phyloP scores from a whole-genome alignment of 2,888 invertebrate species.

The Abrostola tripartita region DNA sequence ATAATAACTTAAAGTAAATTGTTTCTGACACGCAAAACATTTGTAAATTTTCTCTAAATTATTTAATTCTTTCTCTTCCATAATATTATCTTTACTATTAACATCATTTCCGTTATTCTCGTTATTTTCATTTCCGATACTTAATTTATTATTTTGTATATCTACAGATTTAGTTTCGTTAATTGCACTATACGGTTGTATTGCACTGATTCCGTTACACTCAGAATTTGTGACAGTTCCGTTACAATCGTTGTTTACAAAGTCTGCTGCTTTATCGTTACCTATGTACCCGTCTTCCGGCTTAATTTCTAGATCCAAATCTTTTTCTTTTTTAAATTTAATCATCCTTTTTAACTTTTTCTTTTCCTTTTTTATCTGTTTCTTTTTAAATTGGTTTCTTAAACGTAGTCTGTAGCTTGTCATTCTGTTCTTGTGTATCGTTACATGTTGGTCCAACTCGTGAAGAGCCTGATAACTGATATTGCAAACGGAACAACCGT shows the following conservation, averaged over 20 bases:
- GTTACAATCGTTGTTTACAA: conserved; percentile 29
- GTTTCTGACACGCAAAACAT: conserved; percentile 82
- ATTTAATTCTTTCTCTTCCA: conserved; percentile 47
- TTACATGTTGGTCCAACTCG: conserved; percentile 77
- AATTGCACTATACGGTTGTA: not conserved
- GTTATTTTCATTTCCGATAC: conserved; percentile 15
- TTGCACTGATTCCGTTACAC: conserved; percentile 9
- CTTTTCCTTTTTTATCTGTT: conserved; percentile 72
- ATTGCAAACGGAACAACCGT: conserved; percentile 80
- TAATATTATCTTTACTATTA: conserved; percentile 32
- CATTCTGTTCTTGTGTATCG: conserved; percentile 76
- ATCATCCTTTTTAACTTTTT: conserved; percentile 69
- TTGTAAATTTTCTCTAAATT: conserved; percentile 81
- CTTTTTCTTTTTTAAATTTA: conserved; percentile 62
- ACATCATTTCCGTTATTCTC: conserved; percentile 19
- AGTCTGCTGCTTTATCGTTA: conserved; percentile 69
- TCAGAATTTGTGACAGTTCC: not conserved
- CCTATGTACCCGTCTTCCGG: conserved; percentile 84
- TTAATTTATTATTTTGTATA: not conserved
- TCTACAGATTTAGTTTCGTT: not conserved
- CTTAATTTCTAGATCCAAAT: conserved; percentile 74
- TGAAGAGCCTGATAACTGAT: conserved; percentile 69
- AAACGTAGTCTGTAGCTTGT: conserved; percentile 80
- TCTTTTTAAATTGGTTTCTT: conserved; percentile 74
- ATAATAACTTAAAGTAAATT: conserved; percentile 81